Base-by-base conservation (phyloP, 92 coral and sea anemone species). In the Epizoanthus ramosus region DNA sequence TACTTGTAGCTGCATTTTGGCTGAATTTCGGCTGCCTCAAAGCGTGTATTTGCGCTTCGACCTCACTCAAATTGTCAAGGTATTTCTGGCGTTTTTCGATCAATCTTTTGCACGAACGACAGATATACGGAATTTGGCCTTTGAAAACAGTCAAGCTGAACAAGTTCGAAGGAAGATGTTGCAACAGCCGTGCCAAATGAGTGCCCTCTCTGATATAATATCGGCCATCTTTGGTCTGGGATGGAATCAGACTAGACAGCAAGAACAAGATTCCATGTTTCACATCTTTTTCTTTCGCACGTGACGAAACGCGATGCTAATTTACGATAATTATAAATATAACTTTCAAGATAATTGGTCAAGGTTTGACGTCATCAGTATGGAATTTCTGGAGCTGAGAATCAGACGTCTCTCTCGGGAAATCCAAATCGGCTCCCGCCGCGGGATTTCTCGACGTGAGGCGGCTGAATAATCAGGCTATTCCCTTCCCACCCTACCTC, bases 81-180 rank as follows among this genome's bases (percentile, higher is more conserved):
- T 50, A 60, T 13, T 47, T 75, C 65, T 75, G 65, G 52, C 64
- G 15, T 14, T 75, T 75, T 21, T 24, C 82, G n/a, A 76, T n/a
- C 8, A 76, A 64, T 19, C 64, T 76, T 35, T 39, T 76, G 82
- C 82, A 76, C 43, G 43, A 17, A 59, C 82, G 82, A 23, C 70
- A 76, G 67, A 57, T 43, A 52, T 43, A 74, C 3, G 80, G 80
- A 24, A 3, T 13, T 22, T 74, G 47, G 47, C 47, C 47, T 41
- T 41, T 41, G 6, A 41, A 41, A 41, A 41, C 47, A 41, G 47
- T 41, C 47, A 41, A 41, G 47, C 4, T 41, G 47, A 41, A 41
- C 47, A 41, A 41, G 18, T 57, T 57, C 21, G 61, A 57, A 57
- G 61, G 61, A 57, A 4, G 61, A 57, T 57, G 61, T 57, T 57